phyloP scores from a whole-genome alignment of 2,888 invertebrate species.

The Gymnosoma rotundatum region DNA sequence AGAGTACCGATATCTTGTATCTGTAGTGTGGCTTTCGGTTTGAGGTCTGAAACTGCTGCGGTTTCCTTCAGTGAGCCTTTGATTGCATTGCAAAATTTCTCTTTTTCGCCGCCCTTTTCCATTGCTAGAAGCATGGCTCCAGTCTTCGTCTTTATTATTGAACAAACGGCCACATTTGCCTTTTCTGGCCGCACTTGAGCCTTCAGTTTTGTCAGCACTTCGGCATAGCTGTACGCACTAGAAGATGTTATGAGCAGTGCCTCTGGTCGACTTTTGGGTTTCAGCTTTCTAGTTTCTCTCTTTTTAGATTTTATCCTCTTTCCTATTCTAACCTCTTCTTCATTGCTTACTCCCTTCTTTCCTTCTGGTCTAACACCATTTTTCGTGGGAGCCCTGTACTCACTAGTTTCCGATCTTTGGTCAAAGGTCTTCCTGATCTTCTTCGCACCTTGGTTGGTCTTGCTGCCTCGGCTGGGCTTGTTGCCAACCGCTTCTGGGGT shows the following conservation, averaged over 20 bases:
- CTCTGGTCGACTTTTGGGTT: background rate
- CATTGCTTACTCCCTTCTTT: background rate
- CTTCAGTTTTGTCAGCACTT: background rate
- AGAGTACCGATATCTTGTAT: background rate
- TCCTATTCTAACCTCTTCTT: background rate
- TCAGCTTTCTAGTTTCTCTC: background rate
- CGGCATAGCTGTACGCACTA: background rate
- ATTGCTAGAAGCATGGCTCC: background rate
- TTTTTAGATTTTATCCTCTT: background rate
- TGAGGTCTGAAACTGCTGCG: background rate
- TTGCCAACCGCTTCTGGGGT: too few relatives aligned
- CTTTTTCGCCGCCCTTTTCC: background rate
- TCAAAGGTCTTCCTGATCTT: too few relatives aligned
- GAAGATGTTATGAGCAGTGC: background rate
- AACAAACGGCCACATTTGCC: background rate
- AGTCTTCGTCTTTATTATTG: background rate
- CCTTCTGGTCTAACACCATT: too few relatives aligned
- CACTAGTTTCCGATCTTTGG: too few relatives aligned
- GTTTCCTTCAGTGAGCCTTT: background rate
- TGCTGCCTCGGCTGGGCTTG: too few relatives aligned
- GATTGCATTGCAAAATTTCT: too few relatives aligned
- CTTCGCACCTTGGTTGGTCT: too few relatives aligned
- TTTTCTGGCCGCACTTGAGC: background rate
- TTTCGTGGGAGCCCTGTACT: too few relatives aligned
- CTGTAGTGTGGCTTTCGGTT: background rate